These are phyloP conservation scores for Myotis yumanensis DNA, from an alignment of 2,113 vertebrate genomes.

Conservation along the genomic window DNA sequence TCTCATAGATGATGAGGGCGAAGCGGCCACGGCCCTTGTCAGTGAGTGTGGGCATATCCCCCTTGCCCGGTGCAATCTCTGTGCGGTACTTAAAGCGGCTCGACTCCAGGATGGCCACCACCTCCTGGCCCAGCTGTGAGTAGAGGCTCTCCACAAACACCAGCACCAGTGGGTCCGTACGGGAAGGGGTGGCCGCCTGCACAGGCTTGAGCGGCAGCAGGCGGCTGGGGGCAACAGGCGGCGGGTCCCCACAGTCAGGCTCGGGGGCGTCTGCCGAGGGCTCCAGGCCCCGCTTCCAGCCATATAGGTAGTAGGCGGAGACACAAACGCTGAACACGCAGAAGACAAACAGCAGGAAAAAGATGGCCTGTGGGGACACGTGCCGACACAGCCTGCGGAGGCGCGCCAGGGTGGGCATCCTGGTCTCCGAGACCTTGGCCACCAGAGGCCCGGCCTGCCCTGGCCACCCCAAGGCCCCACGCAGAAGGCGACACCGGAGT, in stretches of 20 bases:
- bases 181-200: conserved; percentile 86
- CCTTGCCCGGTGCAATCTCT: conserved; percentile 96
- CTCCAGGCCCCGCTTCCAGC: conserved; percentile 95
- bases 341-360: conserved; percentile 95
- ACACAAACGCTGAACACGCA: conserved; percentile 96
- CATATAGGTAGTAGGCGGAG: conserved; percentile 99
- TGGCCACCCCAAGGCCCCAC: conserved; percentile 62
- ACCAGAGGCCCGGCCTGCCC: conserved; percentile 76
- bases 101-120: conserved; percentile 97
- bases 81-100: conserved; percentile 96
- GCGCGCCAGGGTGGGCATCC: conserved; percentile 88
- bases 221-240: conserved; percentile 90
- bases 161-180: conserved; percentile 95
- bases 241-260: conserved; percentile 88
- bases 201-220: conserved; percentile 89
- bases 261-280: conserved; percentile 88
- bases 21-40: conserved; percentile 96
- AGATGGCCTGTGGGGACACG: conserved; percentile 94
- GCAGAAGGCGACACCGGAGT: conserved; percentile 13
- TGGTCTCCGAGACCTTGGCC: conserved; percentile 80
- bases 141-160: conserved; percentile 99
- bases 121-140: conserved; percentile 97
- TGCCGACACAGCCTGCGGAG: conserved; percentile 94
- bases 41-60: conserved; percentile 97
- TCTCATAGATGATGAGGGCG: conserved; percentile 96